Percentiles rank a stretch among this genome's conserved stretches.
These are phyloP conservation scores for Drosophila suboccidentalis DNA, from an alignment of 2,888 invertebrate species.

Conservation along the genomic window DNA sequence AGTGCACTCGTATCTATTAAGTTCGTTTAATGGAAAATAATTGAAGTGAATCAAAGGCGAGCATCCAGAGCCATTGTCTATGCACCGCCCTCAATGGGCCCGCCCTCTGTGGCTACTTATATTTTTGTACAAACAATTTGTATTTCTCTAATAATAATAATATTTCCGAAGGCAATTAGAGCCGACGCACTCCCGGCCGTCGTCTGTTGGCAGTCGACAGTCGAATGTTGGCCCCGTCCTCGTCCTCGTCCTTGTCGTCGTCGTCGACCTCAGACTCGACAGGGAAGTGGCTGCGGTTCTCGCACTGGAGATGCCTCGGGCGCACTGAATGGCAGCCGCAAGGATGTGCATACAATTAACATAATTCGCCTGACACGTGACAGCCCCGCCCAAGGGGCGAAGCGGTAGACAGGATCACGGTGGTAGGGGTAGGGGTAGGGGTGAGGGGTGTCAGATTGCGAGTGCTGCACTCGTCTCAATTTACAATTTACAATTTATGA, in stretches of 20 bases:
- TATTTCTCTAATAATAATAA: conserved; percentile 64
- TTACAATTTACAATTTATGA: conserved; percentile 79
- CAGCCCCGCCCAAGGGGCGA: conserved; percentile 40
- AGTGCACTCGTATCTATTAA: neutral
- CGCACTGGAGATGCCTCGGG: conserved; percentile 13
- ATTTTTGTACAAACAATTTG: conserved; percentile 58
- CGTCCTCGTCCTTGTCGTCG: neutral
- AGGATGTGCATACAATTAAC: conserved; percentile 84
- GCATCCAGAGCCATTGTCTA: neutral
- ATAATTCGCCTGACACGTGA: conserved; percentile 86
- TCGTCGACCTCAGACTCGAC: neutral
- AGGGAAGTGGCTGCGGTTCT: conserved; percentile 41
- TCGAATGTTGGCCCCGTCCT: conserved; percentile 12
- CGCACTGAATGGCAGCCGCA: conserved; percentile 57
- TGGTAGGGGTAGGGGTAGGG: neutral
- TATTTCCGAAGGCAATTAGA: conserved; percentile 78
- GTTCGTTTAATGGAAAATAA: neutral
- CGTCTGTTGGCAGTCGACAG: neutral
- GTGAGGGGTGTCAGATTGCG: conserved; percentile 66
- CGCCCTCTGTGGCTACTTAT: conserved; percentile 30
- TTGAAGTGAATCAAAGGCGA: conserved; percentile 11
- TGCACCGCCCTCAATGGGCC: neutral
- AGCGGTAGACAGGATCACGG: conserved; percentile 7
- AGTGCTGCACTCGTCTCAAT: conserved; percentile 75
- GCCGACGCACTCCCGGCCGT: conserved; percentile 58